Evolutionary conservation across 1,140 invertebrate species (phyloP), one percentile per base, ranked within the genome.

Genomic region (Psix sp.): DNA sequence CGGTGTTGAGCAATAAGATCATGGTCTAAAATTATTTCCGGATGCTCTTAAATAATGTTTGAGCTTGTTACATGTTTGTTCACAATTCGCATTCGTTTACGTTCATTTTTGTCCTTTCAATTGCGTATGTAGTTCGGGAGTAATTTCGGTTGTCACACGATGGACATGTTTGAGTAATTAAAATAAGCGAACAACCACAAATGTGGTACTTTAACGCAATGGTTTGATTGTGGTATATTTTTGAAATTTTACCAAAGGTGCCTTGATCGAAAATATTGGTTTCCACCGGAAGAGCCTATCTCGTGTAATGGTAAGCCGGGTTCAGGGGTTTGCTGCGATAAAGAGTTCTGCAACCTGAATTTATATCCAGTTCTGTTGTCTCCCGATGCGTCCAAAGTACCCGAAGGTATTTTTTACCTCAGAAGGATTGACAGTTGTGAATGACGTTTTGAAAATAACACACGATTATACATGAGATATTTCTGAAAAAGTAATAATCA

Each of bases 201-300:
- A n/a, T n/a, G n/a, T n/a, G n/a, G n/a, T n/a, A n/a, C n/a, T n/a
- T n/a, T n/a, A n/a, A n/a, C n/a, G n/a, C n/a, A n/a, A n/a, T 24
- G 9, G 9, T 24, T 24, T 24, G 21, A 24, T 24, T 24, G 4
- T 24, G 21, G 9, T 24, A 24, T 10, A n/a, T 29, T 29, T 9
- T 9, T 29, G 26, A 10, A 45, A 56, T 80, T 62, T 84, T 82
- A 29, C 74, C 49, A 78, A 89, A 93, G 93, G 84, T 94, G 93
- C 86, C 85, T 93, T 77, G 81, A 91, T 79, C 89, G 88, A 88
- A 85, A 85, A 72, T 83, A 90, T 70, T 91, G 91, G 88, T 92
- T 94, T 81, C 93, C 93, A 77, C 92, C 92, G 74, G 93, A 93
- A 86, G 86, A 89, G 68, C 91, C 92, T 33, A 84, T 89, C 68